Conservation (phyloP, 1,140 invertebrate species). For the Macrostomum lignano region DNA sequence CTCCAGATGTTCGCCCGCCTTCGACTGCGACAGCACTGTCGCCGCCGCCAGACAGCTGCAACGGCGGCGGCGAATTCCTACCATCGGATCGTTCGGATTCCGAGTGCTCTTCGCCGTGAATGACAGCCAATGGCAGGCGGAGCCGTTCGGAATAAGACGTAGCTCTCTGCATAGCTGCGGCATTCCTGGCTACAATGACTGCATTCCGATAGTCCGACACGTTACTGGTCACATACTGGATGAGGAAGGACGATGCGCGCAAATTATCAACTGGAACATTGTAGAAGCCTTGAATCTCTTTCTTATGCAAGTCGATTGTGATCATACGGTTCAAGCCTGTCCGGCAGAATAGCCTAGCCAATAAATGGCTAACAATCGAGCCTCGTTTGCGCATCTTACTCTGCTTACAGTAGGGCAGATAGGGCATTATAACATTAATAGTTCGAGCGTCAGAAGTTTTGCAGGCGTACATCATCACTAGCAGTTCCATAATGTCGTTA, state of each 20-base stretch:
- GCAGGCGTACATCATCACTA: slow-evolving; percentile 94
- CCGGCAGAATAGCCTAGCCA: slow-evolving; percentile 80
- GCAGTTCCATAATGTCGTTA: slow-evolving; percentile 91
- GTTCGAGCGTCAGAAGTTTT: slow-evolving; percentile 85
- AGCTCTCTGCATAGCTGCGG: slow-evolving; percentile 70
- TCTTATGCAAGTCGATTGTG: slow-evolving; percentile 94
- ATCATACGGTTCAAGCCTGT: slow-evolving; percentile 73
- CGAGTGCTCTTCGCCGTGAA: slow-evolving; percentile 64
- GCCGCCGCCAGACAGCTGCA: too few relatives aligned
- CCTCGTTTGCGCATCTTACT: slow-evolving; percentile 94
- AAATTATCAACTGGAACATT: slow-evolving; percentile 94
- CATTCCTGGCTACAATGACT: slow-evolving; percentile 85
- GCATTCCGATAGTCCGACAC: slow-evolving; percentile 96
- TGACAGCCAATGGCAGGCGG: slow-evolving; percentile 74
- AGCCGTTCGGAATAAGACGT: slow-evolving; percentile 87
- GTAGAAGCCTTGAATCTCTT: slow-evolving; percentile 97
- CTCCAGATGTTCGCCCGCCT: too few relatives aligned
- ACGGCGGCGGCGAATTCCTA: slow-evolving; percentile 33
- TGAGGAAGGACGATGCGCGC: slow-evolving; percentile 73
- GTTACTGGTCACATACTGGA: slow-evolving; percentile 92
- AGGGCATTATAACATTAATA: slow-evolving; percentile 88
- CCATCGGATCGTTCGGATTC: slow-evolving; percentile 17
- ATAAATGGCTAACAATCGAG: slow-evolving; percentile 71
- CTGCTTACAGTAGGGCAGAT: slow-evolving; percentile 90
- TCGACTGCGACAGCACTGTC: too few relatives aligned